Percentiles rank a stretch among this genome's conserved stretches.
Conservation (phyloP, 2,797 vertebrate species). For the Australoheros facetus region DNA sequence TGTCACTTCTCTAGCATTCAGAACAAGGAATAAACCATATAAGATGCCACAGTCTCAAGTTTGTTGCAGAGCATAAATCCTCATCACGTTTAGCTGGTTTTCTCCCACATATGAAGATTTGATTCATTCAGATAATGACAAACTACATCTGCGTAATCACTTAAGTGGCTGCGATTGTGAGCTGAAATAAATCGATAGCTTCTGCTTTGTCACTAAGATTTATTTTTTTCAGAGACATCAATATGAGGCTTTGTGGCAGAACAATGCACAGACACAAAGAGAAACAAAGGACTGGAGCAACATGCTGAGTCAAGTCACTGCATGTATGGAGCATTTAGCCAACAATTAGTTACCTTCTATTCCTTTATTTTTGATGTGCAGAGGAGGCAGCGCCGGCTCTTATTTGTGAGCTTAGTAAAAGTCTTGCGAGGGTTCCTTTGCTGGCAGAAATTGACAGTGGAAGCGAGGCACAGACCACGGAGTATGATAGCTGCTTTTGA, state of each 20-base stretch:
- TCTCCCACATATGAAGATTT: constrained; percentile 44
- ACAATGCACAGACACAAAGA: constrained; percentile 36
- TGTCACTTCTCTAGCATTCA: constrained; percentile 56
- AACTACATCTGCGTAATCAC: constrained; percentile 45
- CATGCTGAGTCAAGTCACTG: constrained; percentile 9
- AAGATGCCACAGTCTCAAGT: constrained; percentile 35
- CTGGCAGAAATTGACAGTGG: constrained; percentile 29
- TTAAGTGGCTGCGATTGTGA: constrained; percentile 44
- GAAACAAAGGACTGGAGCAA: constrained; percentile 18
- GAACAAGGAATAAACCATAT: constrained; percentile 36
- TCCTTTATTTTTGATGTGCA: constrained; percentile 20
- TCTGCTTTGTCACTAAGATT: constrained; percentile 40
- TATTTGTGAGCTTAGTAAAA: constrained; percentile 30
- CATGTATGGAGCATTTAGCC: constrained; percentile 34
- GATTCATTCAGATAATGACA: constrained; percentile 57
- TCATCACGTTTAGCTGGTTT: constrained; percentile 22
- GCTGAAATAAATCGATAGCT: constrained; percentile 44
- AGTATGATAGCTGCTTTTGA: constrained; percentile 39
- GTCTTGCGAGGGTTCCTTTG: constrained; percentile 60
- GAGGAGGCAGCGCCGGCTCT: constrained; percentile 1
- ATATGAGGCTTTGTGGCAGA: constrained; percentile 32
- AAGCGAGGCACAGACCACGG: constrained; percentile 26
- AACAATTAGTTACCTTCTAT: constrained; percentile 40
- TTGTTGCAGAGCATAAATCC: constrained; percentile 19
- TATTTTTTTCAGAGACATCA: constrained; percentile 48